Percentiles rank a stretch among this genome's conserved stretches.
Evolutionary conservation across 2,797 vertebrate genomes (phyloP).

Genomic region (Atherinosoma microstoma): DNA sequence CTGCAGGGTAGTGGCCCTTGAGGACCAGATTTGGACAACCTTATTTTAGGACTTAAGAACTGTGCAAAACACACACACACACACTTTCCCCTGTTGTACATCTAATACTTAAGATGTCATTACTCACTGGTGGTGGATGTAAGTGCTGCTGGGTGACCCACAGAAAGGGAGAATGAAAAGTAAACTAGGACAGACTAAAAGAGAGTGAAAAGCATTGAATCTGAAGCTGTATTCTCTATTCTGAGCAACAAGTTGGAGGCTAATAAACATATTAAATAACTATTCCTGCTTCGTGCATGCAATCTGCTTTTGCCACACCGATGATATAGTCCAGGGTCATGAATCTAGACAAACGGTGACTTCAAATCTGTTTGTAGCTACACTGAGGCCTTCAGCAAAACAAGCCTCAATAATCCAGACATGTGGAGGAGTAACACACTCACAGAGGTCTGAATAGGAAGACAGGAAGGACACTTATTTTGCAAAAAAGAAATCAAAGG

Average conservation of each 20-base stretch:
- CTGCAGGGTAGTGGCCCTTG: not conserved
- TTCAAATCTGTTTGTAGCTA: not conserved
- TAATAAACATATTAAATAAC: too few relatives aligned
- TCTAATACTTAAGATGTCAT: not conserved
- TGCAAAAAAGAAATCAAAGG: not conserved
- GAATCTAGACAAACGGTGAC: not conserved
- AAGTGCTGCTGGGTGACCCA: not conserved
- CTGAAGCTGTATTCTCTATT: not conserved
- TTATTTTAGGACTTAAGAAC: not conserved
- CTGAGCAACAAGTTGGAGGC: not conserved
- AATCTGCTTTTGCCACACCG: not conserved
- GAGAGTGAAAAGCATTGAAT: not conserved
- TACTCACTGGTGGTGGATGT: not conserved
- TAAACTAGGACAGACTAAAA: not conserved
- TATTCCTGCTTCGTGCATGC: not conserved
- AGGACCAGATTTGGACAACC: not conserved
- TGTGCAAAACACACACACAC: not conserved
- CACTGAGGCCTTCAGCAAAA: not conserved
- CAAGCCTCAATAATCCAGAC: not conserved
- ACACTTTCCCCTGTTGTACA: not conserved
- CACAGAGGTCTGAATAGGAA: not conserved
- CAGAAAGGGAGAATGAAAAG: not conserved
- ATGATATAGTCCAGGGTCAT: not conserved
- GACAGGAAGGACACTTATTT: too few relatives aligned
- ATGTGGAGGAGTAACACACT: not conserved